Base-by-base conservation (phyloP, 2,888 invertebrate genomes). In the Notodonta ziczac region DNA sequence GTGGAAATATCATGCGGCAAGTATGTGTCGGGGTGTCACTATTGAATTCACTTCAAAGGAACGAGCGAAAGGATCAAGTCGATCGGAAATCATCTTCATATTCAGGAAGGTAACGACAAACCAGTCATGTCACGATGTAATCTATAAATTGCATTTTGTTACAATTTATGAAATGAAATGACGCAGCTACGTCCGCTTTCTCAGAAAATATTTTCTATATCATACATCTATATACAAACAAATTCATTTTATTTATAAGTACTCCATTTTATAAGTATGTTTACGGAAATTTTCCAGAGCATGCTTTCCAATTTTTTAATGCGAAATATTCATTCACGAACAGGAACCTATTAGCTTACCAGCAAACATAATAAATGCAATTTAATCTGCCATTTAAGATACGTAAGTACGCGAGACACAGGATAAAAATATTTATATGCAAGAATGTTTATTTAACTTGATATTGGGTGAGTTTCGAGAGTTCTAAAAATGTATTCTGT, bases 1-100 rank as follows among this genome's bases (percentile, higher is more conserved):
- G 73, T 72, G 71, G 76, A 78, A 77, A 75, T 73, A 74, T 76
- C 73, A 72, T 70, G 74, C 67, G 70, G 72, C 70, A 77, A 68
- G 63, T 70, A 63, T 56, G 58, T 67, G 61, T 52, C 56, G 60
- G 62, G 61, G 61, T 67, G 67, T 67, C 58, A 63, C 67, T 70
- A 77, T 79, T 74, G 65, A 68, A 66, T 76, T 72, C 77, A 76
- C 74, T 81, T 76, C 80, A 78, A 74, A 74, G 75, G 70, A 76
- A 68, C 70, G 66, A 66, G 66, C 73, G 70, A 81, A 83, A 79
- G 74, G 75, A 77, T 72, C 70, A 75, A 81, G 72, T 84, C 83
- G 77, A 78, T 82, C 81, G 85, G 85, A 84, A 85, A 72, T 83
- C 84, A 84, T 84, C 75, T 78, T 75, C 76, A 77, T 82, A 80